These are phyloP conservation scores for Oryzaephilus surinamensis DNA, from an alignment of 1,140 invertebrate genomes.

Conservation along the genomic window DNA sequence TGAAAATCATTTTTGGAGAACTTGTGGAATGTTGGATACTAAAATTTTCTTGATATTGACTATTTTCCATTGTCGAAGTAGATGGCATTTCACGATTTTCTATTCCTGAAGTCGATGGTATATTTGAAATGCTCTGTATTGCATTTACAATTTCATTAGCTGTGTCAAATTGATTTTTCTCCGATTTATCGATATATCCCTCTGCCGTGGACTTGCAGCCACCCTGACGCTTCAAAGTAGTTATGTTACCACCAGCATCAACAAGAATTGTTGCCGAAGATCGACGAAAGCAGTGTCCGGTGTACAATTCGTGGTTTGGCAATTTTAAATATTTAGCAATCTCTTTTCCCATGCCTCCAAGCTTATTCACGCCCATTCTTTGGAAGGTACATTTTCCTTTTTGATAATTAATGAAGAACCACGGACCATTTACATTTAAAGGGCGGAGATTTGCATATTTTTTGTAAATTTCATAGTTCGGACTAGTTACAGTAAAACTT, in stretches of 20 bases:
- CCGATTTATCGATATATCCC: constrained; percentile 1
- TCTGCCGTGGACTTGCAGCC: constrained; percentile 1
- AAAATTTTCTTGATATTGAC: no score
- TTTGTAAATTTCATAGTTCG: not conserved
- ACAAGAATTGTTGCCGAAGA: constrained; percentile 1
- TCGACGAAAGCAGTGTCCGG: constrained; percentile 6
- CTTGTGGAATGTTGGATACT: no score
- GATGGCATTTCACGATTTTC: no score
- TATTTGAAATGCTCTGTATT: no score
- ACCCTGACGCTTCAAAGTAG: constrained; percentile 1
- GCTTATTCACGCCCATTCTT: constrained; percentile 13
- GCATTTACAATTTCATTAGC: no score
- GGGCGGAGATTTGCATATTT: constrained; percentile 10
- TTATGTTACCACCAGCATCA: constrained; percentile 1
- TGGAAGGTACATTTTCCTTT: constrained; percentile 7
- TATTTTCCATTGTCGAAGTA: no score
- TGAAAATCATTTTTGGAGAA: no score
- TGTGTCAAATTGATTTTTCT: no score
- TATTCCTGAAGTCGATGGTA: no score
- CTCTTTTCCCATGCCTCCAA: constrained; percentile 7
- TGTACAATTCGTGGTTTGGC: constrained; percentile 5
- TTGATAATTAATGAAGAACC: constrained; percentile 8
- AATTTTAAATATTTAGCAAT: constrained; percentile 7
- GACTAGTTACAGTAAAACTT: constrained; percentile 7
- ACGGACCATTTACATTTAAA: not conserved